phyloP scores from a whole-genome alignment of 30 jellyfish, hydroid and myxozoan species.

The Aurelia aurita complex sp. Pacific region DNA sequence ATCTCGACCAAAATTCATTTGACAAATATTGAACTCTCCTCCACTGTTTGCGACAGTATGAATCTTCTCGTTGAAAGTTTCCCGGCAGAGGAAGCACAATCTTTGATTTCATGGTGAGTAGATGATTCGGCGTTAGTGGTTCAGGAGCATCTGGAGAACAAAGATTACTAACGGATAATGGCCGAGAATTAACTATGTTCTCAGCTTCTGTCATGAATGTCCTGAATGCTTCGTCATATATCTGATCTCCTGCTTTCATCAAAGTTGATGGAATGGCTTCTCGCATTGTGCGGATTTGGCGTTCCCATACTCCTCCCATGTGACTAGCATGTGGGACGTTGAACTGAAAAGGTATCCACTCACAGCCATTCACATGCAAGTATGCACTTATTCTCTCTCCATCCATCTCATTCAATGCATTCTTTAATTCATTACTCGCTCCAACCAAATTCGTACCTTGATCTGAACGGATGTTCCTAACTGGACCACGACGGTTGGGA shows the following conservation, averaged over 20 bases:
- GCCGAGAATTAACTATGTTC: neutral
- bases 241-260: no score
- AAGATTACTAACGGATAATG: neutral
- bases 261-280: no score
- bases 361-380: conserved; percentile 12
- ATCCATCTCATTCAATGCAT: conserved; percentile 42
- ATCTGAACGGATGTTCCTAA: no score
- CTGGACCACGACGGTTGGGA: no score
- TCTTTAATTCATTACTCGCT: conserved; percentile 25
- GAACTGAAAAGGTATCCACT: conserved; percentile 26
- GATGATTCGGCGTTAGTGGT: conserved; percentile 46
- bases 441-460: conserved; percentile 16
- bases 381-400: conserved; percentile 8
- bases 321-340: no score
- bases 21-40: no score
- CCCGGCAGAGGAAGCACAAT: conserved; percentile 23
- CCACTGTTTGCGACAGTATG: neutral
- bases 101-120: neutral
- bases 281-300: no score
- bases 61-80: neutral
- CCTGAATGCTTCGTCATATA: no score
- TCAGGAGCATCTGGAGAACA: neutral
- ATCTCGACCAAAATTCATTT: no score
- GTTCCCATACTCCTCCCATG: no score
- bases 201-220: no score